Conservation (phyloP, 2,888 invertebrate genomes). For the Galeruca laticollis region DNA sequence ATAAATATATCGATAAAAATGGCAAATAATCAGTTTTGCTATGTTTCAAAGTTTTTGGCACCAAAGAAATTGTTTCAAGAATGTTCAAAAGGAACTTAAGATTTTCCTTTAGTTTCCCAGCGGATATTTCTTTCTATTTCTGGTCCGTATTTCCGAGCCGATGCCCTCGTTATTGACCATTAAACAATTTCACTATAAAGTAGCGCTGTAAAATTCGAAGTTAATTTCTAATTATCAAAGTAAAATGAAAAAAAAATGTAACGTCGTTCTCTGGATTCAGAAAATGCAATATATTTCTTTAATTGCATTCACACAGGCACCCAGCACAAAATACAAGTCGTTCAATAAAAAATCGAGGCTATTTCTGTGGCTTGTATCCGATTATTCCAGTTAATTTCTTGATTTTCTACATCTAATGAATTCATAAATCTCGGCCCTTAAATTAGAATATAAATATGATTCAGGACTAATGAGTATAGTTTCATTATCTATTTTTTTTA, state of each 20-base stretch:
- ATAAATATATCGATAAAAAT: too few relatives aligned
- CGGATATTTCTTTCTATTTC: neutral
- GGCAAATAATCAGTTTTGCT: too few relatives aligned
- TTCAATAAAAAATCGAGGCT: slow-evolving; percentile 31
- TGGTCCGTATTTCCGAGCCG: neutral
- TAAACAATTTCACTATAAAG: neutral
- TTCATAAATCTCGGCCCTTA: slow-evolving; percentile 30
- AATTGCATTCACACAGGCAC: slow-evolving; percentile 32
- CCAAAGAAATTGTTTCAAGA: too few relatives aligned
- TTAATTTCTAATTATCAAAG: slow-evolving; percentile 5
- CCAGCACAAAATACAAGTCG: slow-evolving; percentile 23
- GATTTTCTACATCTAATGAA: slow-evolving; percentile 38
- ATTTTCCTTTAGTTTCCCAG: too few relatives aligned
- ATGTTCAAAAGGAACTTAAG: too few relatives aligned
- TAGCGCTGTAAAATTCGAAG: neutral
- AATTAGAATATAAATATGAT: too few relatives aligned
- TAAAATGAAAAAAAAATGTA: slow-evolving; percentile 33
- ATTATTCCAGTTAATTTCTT: slow-evolving; percentile 37
- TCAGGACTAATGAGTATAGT: too few relatives aligned
- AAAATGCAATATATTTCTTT: slow-evolving; percentile 35
- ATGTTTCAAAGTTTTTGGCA: too few relatives aligned
- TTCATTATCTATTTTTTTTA: too few relatives aligned
- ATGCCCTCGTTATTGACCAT: neutral
- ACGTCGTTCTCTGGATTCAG: slow-evolving; percentile 18
- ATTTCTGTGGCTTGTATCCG: slow-evolving; percentile 36